Conservation (phyloP, 2,113 vertebrate species). For the Pholis gunnellus region DNA sequence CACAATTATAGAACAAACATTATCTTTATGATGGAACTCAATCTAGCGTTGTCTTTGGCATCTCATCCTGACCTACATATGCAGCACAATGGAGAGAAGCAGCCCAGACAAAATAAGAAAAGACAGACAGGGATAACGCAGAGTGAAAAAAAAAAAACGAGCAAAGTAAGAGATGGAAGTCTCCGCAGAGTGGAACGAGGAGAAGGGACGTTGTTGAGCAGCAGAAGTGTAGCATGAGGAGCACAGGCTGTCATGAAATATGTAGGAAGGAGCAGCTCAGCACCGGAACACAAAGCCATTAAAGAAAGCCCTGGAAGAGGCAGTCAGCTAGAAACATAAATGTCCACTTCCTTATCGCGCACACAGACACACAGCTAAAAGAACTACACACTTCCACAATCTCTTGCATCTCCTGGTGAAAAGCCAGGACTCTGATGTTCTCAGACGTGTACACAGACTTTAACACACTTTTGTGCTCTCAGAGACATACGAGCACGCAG, state of each 20-base stretch:
- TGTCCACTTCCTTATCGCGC: slow-evolving; percentile 63
- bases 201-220: slow-evolving; percentile 50
- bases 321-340: slow-evolving; percentile 76
- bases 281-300: slow-evolving; percentile 79
- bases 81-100: slow-evolving; percentile 13
- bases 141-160: background rate
- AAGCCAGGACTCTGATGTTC: slow-evolving; percentile 33
- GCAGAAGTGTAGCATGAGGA: slow-evolving; percentile 63
- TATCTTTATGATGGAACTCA: slow-evolving; percentile 5
- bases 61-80: slow-evolving; percentile 53
- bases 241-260: slow-evolving; percentile 81
- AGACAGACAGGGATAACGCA: slow-evolving; percentile 5
- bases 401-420: slow-evolving; percentile 2
- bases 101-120: slow-evolving; percentile 12
- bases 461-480: slow-evolving; percentile 49
- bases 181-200: slow-evolving; percentile 40
- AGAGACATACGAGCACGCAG: slow-evolving; percentile 17
- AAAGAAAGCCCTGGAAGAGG: slow-evolving; percentile 69
- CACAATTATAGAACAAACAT: slow-evolving; percentile 1
- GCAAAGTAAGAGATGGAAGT: slow-evolving; percentile 41
- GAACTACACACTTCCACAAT: slow-evolving; percentile 18
- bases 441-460: slow-evolving; percentile 27
- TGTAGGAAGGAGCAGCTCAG: slow-evolving; percentile 72
- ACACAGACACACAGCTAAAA: slow-evolving; percentile 29
- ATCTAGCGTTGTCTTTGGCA: slow-evolving; percentile 13